Evolutionary conservation across 2,113 vertebrate species (phyloP).

Genomic region (rat (Rattus norvegicus)): GRCr8 NC_086021.1:54568001-54568500

Average conservation of each 20-base stretch:
- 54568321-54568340: neutral
- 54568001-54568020: neutral
- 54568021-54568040: neutral
- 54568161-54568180: neutral
- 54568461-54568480: conserved; percentile 98
- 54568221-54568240: no score
- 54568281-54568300: no score
- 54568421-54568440: conserved; percentile 91
- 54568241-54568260: no score
- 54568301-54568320: neutral
- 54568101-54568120: neutral
- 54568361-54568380: neutral
- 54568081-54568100: neutral
- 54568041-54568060: neutral
- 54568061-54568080: neutral
- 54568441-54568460: conserved; percentile 97
- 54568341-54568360: neutral
- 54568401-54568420: conserved; percentile 93
- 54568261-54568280: no score
- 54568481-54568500: conserved; percentile 97
- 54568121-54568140: neutral
- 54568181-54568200: neutral
- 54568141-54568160: neutral
- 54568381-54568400: conserved; percentile 81
- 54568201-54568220: no score